phyloP scores from a whole-genome alignment of 30 jellyfish, hydroid and myxozoan species.

The Aurelia aurita region DNA sequence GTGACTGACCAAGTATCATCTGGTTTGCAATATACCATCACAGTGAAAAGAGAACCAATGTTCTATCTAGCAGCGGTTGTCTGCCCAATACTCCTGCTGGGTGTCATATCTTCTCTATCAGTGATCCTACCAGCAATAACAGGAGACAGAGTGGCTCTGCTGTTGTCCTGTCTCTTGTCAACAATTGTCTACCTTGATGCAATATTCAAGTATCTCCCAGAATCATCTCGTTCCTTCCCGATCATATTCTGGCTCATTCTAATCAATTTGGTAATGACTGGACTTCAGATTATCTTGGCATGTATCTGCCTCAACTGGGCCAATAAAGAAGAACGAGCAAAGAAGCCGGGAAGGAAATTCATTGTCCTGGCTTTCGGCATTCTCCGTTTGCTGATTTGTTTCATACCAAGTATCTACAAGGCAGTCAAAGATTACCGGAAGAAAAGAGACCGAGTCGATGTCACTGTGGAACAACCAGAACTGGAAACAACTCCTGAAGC shows the following conservation, averaged over 20 bases:
- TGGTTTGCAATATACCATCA: neutral
- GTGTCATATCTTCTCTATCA: constrained; percentile 32
- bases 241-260: constrained; percentile 11
- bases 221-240: constrained; percentile 35
- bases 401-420: too few relatives aligned
- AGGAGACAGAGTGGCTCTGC: constrained; percentile 62
- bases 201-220: constrained; percentile 48
- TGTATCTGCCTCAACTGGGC: constrained; percentile 69
- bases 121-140: constrained; percentile 58
- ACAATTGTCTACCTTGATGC: constrained; percentile 53
- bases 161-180: constrained; percentile 50
- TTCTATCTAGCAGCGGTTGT: constrained; percentile 29
- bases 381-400: too few relatives aligned
- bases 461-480: too few relatives aligned
- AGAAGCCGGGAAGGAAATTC: constrained; percentile 48
- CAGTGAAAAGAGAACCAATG: constrained; percentile 10
- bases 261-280: constrained; percentile 18
- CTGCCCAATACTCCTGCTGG: constrained; percentile 37
- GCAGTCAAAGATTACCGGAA: too few relatives aligned
- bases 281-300: constrained; percentile 45
- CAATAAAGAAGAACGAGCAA: constrained; percentile 17
- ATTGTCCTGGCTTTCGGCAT: constrained; percentile 11
- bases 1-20: neutral
- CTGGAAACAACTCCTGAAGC: too few relatives aligned
- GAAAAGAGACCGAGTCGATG: too few relatives aligned